These are phyloP conservation scores for Chlorops oryzae DNA, from an alignment of 1,140 invertebrate species.

Conservation along the genomic window DNA sequence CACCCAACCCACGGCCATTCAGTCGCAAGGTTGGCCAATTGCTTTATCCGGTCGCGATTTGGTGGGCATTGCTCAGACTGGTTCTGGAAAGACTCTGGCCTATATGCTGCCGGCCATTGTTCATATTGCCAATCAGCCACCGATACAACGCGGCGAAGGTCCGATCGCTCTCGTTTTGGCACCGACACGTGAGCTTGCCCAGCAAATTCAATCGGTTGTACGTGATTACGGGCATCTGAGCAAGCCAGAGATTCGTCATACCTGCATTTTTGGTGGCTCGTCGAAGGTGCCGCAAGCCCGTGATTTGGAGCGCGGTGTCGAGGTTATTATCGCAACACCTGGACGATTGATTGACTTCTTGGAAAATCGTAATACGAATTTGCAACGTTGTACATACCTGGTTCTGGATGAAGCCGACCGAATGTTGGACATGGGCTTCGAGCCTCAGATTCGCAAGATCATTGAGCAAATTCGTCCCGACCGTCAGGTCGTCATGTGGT, in stretches of 20 bases:
- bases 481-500: slow-evolving; percentile 97
- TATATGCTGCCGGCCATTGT: slow-evolving; percentile 77
- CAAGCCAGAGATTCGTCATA: slow-evolving; percentile 70
- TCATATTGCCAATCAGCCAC: slow-evolving; percentile 67
- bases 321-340: slow-evolving; percentile 93
- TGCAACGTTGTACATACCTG: slow-evolving; percentile 87
- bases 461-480: slow-evolving; percentile 93
- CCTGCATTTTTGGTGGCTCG: slow-evolving; percentile 95
- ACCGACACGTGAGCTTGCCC: slow-evolving; percentile 93
- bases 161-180: slow-evolving; percentile 90
- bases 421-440: slow-evolving; percentile 96
- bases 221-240: slow-evolving; percentile 79
- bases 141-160: slow-evolving; percentile 72
- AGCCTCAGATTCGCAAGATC: slow-evolving; percentile 97
- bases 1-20: slow-evolving; percentile 78
- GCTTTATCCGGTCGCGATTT: slow-evolving; percentile 85
- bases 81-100: slow-evolving; percentile 84
- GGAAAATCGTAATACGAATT: slow-evolving; percentile 84
- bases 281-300: slow-evolving; percentile 89
- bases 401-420: slow-evolving; percentile 93
- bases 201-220: slow-evolving; percentile 95
- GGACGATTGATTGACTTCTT: slow-evolving; percentile 96
- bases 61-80: slow-evolving; percentile 93
- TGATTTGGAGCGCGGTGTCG: slow-evolving; percentile 84
- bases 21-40: slow-evolving; percentile 88